A percentile compares a stretch with the other conserved stretches of the same genome.
Conservation (phyloP, 2,888 invertebrate species). For the Tanypteryx hageni region DNA sequence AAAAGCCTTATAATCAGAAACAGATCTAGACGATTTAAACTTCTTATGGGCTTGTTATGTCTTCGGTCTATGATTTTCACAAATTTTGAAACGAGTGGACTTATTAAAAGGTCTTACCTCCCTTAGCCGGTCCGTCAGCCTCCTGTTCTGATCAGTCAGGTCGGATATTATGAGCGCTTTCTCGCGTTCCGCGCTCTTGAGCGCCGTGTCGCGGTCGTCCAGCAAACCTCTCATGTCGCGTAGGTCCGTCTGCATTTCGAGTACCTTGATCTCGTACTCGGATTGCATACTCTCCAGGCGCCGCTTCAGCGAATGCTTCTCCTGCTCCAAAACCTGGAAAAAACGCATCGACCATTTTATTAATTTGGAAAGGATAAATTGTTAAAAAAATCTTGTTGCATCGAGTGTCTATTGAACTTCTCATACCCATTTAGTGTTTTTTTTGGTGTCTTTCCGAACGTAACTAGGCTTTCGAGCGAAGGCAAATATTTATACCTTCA, state of each 20-base stretch:
- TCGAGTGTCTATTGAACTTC: too few relatives aligned
- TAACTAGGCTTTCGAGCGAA: too few relatives aligned
- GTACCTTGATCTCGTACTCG: slow-evolving; percentile 90
- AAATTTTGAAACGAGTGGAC: not conserved
- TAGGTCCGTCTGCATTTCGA: slow-evolving; percentile 94
- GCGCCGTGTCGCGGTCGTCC: slow-evolving; percentile 76
- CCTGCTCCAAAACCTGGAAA: slow-evolving; percentile 92
- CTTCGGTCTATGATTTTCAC: too few relatives aligned
- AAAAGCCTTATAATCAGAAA: too few relatives aligned
- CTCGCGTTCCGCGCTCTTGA: slow-evolving; percentile 79
- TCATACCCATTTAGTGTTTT: too few relatives aligned
- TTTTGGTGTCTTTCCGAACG: too few relatives aligned
- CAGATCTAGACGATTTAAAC: too few relatives aligned
- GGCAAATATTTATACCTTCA: too few relatives aligned
- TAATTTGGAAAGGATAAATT: too few relatives aligned
- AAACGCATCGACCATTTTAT: not conserved
- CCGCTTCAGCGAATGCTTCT: slow-evolving; percentile 90
- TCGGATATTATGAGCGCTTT: slow-evolving; percentile 88
- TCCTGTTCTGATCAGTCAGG: slow-evolving; percentile 91
- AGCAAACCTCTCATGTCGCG: slow-evolving; percentile 87
- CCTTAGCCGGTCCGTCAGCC: slow-evolving; percentile 90
- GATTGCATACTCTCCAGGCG: slow-evolving; percentile 90
- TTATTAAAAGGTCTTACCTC: slow-evolving; percentile 78
- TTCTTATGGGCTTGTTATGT: too few relatives aligned
- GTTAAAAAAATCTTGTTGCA: too few relatives aligned